These are phyloP conservation scores for Urocitellus parryii DNA, from an alignment of 2,113 vertebrate species.

Conservation along the genomic window DNA sequence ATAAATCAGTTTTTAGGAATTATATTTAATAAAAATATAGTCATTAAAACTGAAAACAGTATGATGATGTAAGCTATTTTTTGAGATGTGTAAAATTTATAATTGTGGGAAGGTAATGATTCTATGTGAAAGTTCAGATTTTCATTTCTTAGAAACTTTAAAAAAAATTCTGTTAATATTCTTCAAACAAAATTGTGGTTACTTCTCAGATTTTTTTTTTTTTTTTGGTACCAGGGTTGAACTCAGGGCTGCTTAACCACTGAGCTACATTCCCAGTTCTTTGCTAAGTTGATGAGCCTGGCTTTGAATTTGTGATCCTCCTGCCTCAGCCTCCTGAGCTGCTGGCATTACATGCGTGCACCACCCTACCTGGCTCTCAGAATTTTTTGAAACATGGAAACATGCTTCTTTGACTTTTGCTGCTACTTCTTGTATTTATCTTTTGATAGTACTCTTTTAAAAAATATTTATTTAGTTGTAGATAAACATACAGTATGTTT, in stretches of 20 bases:
- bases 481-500: no score
- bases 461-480: no score
- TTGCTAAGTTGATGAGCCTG: no score
- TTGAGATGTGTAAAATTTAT: neutral
- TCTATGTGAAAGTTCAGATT: slow-evolving; percentile 57
- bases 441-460: neutral
- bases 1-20: slow-evolving; percentile 33
- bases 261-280: no score
- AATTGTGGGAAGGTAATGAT: slow-evolving; percentile 46
- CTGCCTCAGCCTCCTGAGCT: no score
- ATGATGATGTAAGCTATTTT: slow-evolving; percentile 12
- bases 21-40: slow-evolving; percentile 34
- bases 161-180: neutral
- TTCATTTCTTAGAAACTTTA: neutral
- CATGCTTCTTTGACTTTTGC: neutral
- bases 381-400: slow-evolving; percentile 16
- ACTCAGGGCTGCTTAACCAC: no score
- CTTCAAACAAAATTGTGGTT: slow-evolving; percentile 33
- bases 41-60: neutral
- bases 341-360: no score
- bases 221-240: no score
- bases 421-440: neutral
- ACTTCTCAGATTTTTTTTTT: neutral
- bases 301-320: no score
- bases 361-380: neutral